Conservation (phyloP, 2,888 invertebrate genomes). For the Ochropleura plecta region DNA sequence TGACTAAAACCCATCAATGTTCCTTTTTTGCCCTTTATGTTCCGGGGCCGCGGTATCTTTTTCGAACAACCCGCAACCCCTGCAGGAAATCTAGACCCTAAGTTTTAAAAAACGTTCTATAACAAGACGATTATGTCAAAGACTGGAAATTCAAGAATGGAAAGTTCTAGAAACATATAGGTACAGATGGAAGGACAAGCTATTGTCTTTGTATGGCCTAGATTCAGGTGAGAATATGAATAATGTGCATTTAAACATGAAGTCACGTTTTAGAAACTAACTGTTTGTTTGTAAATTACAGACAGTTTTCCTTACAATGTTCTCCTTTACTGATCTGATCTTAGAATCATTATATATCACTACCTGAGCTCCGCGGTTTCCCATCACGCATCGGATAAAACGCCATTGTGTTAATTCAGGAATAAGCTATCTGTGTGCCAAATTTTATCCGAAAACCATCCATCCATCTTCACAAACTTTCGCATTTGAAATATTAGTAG, state of each 20-base stretch:
- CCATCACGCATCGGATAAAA: no score
- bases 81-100: no score
- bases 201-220: slow-evolving; percentile 32
- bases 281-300: background rate
- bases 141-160: slow-evolving; percentile 3
- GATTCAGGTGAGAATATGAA: slow-evolving; percentile 11
- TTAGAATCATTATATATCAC: background rate
- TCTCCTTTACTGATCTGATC: background rate
- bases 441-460: no score
- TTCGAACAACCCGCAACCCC: no score
- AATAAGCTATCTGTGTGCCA: no score
- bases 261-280: slow-evolving; percentile 24
- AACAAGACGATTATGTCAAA: background rate
- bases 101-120: background rate
- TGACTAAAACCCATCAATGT: no score
- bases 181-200: slow-evolving; percentile 3
- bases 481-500: no score
- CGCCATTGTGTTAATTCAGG: no score
- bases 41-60: no score
- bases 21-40: no score
- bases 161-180: slow-evolving; percentile 19
- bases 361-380: no score
- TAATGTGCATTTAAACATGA: slow-evolving; percentile 27
- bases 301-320: background rate
- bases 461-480: no score